Evolutionary conservation across 2,797 vertebrate species (phyloP).

Genomic region (Masticophis lateralis): DNA sequence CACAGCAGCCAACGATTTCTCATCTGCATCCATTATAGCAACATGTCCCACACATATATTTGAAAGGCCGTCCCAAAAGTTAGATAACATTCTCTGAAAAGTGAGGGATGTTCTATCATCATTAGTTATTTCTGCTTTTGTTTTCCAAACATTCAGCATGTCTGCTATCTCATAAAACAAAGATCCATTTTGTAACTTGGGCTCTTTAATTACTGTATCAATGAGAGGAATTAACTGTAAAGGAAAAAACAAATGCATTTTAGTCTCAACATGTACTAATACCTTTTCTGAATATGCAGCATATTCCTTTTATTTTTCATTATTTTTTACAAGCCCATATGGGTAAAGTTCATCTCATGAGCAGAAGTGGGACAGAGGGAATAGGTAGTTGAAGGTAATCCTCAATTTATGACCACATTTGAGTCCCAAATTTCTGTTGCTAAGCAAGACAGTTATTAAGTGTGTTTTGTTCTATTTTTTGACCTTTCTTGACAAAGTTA

Average conservation of each 20-base stretch:
- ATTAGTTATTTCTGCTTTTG: conserved; percentile 68
- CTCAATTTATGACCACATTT: background rate
- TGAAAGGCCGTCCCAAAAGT: conserved; percentile 87
- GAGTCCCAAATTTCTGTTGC: background rate
- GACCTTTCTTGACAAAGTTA: background rate
- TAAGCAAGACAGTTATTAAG: background rate
- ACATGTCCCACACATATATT: conserved; percentile 76
- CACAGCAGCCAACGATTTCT: conserved; percentile 78
- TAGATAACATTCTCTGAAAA: conserved; percentile 78
- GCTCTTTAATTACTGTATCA: conserved; percentile 76
- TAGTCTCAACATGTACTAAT: background rate
- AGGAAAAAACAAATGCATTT: conserved; percentile 21
- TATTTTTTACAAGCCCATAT: background rate
- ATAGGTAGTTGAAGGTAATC: background rate
- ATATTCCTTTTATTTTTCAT: background rate
- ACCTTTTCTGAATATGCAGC: background rate
- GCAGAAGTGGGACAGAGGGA: background rate
- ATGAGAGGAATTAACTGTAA: conserved; percentile 86
- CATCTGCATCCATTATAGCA: conserved; percentile 75
- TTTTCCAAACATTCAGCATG: conserved; percentile 88
- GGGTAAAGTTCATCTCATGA: background rate
- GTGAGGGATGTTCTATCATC: conserved; percentile 49
- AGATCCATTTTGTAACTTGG: conserved; percentile 81
- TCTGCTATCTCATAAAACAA: conserved; percentile 85
- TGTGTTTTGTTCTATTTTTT: background rate